Evolutionary conservation across 1,140 invertebrate genomes (phyloP), one percentile per base, ranked within the genome.

Genomic region (Drosophila sechellia): DNA sequence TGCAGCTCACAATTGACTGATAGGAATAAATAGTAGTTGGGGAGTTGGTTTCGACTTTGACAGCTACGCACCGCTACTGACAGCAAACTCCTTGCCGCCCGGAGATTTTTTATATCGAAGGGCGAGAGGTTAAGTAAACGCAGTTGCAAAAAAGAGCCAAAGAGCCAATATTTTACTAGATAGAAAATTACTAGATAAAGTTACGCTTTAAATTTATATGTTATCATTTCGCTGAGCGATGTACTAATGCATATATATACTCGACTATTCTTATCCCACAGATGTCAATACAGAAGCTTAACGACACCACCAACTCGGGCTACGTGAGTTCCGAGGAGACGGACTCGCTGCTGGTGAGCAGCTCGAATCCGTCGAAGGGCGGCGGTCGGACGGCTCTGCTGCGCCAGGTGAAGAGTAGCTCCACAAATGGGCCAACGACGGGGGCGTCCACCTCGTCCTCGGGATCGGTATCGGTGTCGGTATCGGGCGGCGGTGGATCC

Each of bases 51-150:
- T 17, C 17, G 17, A 17, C 17, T 17, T 17, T 17, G 17, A 17
- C 17, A 1, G 3, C 43, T 4, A 13, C 43, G 94, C 93, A 97
- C 97, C 96, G 92, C 96, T 97, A 81, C 96, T 97, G 43, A 97
- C 96, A 34, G 97, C 97, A 94, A 99, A 99, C 92, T 99, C 98
- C 90, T 99, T 99, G 58, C 98, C 98, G 93, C 98, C 2, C 99
- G 93, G 10, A 99, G 93, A 92, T 98, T 99, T 92, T 99, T 99
- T 97, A 99, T 99, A 93, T 99, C 98, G 93, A 97, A 99, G 0
- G 98, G 98, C 37, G 98, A 99, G 5, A 99, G 93, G 93, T 99
- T 99, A 1, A 99, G 93, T 35, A n/a, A n/a, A n/a, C n/a, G n/a
- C n/a, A n/a, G n/a, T n/a, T n/a, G n/a, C n/a, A n/a, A n/a, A n/a